phyloP scores from a whole-genome alignment of 2,797 vertebrate species.

The Sparidentex hasta region DNA sequence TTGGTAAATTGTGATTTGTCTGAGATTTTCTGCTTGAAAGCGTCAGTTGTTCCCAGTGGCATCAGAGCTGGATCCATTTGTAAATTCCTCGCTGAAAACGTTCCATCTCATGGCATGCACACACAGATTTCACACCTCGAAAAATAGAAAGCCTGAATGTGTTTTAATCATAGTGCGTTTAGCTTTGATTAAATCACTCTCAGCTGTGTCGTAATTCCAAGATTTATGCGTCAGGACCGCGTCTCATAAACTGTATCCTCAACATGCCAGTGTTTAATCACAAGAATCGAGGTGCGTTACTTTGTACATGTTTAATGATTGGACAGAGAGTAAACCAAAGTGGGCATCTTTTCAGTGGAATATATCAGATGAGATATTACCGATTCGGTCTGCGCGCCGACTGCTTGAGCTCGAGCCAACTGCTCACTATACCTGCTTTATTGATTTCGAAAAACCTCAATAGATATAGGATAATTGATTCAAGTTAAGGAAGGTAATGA shows the following conservation, averaged over 20 bases:
- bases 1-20: slow-evolving; percentile 81
- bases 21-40: slow-evolving; percentile 81
- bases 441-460: slow-evolving; percentile 33
- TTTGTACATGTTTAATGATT: slow-evolving; percentile 43
- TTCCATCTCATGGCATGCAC: slow-evolving; percentile 65
- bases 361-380: slow-evolving; percentile 50
- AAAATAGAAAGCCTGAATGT: slow-evolving; percentile 67
- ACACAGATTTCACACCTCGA: slow-evolving; percentile 66
- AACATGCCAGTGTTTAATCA: slow-evolving; percentile 63
- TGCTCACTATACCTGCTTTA: slow-evolving; percentile 43
- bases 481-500: slow-evolving; percentile 37
- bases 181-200: slow-evolving; percentile 70
- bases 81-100: slow-evolving; percentile 66
- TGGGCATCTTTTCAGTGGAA: slow-evolving; percentile 51
- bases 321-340: slow-evolving; percentile 47
- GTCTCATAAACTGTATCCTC: slow-evolving; percentile 55
- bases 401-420: slow-evolving; percentile 49
- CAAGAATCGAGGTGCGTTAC: slow-evolving; percentile 48
- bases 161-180: slow-evolving; percentile 75
- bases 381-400: slow-evolving; percentile 46
- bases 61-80: slow-evolving; percentile 76
- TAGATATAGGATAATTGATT: slow-evolving; percentile 54
- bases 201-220: slow-evolving; percentile 54
- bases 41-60: slow-evolving; percentile 74
- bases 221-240: slow-evolving; percentile 57